Base-by-base conservation (phyloP, 1,140 invertebrate genomes). In the Drosophila santomea region DNA sequence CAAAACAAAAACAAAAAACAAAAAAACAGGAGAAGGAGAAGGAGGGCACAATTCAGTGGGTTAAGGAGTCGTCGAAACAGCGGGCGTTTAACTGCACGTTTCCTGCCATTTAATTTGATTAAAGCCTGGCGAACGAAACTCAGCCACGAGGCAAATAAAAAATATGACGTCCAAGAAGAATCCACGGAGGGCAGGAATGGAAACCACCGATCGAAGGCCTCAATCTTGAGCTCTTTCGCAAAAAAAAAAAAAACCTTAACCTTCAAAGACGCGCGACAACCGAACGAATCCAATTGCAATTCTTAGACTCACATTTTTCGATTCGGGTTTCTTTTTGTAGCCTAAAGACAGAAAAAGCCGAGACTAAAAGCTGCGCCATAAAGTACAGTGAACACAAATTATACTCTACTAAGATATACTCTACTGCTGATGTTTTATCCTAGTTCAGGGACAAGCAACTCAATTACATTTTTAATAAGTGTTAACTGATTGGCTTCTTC, bases 21-120 rank as follows among this genome's bases (percentile, higher is more conserved):
- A 0, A 25, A n/a, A 5, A 10, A 44, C 5, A n/a, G 4, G 35
- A 11, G 14, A 10, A n/a, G 4, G 35, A 11, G 14, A 10, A 14
- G 20, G 43, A 17, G 54, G 44, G 32, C n/a, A 25, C 45, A 51
- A 51, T 35, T 64, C 43, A 64, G 44, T 41, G 60, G 60, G 62
- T 52, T 44, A 52, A 36, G 69, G 67, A 73, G 64, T 64, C 64
- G 38, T 39, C 47, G 10, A 52, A 52, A 39, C 58, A 38, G 48
- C 39, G 41, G 38, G 32, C 51, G 50, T 73, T 59, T 68, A 76
- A 59, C 72, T 75, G 71, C 73, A 75, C 73, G 72, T 75, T 74
- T 75, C 69, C 59, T 74, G 73, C 67, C 59, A 64, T 64, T 75
- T 75, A 48, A 74, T 56, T 75, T 73, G 59, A 74, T 75, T 74